phyloP scores from a whole-genome alignment of 2,888 invertebrate species.

The Pecten maximus region DNA sequence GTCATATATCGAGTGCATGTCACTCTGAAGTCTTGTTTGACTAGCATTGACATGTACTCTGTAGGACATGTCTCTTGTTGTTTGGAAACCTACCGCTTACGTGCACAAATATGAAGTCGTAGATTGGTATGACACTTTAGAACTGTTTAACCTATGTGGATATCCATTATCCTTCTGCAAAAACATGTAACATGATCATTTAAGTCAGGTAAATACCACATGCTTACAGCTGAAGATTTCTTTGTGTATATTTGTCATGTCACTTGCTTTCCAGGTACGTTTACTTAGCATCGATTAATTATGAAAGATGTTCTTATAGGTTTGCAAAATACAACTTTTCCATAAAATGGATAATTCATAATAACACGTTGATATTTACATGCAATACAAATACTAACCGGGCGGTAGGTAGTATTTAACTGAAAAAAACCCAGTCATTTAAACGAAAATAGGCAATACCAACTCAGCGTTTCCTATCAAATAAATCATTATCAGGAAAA shows the following conservation, averaged over 20 bases:
- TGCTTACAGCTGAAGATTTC: no score
- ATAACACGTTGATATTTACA: no score
- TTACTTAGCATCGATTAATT: not conserved
- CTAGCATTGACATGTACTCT: not conserved
- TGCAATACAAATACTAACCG: no score
- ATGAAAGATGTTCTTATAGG: no score
- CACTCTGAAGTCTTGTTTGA: not conserved
- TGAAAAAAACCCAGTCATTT: no score
- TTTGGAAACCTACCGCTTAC: not conserved
- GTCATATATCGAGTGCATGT: no score
- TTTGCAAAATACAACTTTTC: no score
- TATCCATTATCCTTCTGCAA: not conserved
- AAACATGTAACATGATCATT: not conserved
- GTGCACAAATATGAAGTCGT: not conserved
- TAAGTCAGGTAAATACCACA: no score
- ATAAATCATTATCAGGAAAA: not conserved
- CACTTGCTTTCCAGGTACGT: not conserved
- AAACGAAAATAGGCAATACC: no score
- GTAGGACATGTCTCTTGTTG: not conserved
- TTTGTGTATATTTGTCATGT: not conserved
- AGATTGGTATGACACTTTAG: not conserved
- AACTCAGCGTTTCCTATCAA: no score
- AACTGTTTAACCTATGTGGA: not conserved
- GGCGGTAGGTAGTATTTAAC: no score
- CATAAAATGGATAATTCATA: no score